phyloP scores from a whole-genome alignment of 2,113 vertebrate species.

The Cyanoramphus novaezelandiae region DNA sequence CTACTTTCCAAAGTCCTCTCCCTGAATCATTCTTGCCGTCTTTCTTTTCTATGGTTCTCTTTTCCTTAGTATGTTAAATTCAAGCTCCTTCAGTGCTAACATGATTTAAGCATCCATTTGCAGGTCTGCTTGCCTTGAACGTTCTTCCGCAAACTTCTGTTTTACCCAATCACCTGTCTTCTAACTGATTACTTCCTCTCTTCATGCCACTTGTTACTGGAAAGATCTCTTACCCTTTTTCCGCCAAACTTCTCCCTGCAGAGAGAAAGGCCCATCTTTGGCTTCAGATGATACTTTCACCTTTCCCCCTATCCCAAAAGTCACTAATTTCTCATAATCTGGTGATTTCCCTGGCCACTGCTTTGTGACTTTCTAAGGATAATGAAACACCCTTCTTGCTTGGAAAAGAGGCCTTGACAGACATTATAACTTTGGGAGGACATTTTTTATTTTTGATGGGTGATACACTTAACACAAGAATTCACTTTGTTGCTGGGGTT shows the following conservation, averaged over 20 bases:
- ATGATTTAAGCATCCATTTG: not conserved
- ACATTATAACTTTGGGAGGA: not conserved
- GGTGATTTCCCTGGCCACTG: not conserved
- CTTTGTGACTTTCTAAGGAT: not conserved
- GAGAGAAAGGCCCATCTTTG: not conserved
- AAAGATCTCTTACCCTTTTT: not conserved
- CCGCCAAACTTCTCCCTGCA: not conserved
- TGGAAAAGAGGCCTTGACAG: not conserved
- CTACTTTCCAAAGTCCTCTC: not conserved
- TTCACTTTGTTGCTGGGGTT: not conserved
- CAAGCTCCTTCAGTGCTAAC: not conserved
- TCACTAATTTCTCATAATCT: not conserved
- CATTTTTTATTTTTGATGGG: not conserved
- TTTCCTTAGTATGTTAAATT: not conserved
- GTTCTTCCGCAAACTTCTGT: rapidly evolving
- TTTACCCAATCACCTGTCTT: not conserved
- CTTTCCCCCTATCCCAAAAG: not conserved
- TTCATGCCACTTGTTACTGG: not conserved
- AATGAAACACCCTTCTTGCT: not conserved
- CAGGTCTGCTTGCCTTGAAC: not conserved
- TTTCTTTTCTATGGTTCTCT: not conserved
- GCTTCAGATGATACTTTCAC: not conserved
- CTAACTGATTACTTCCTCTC: not conserved
- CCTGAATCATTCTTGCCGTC: not conserved
- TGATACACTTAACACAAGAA: not conserved